These are phyloP conservation scores for Propsilocerus akamusi DNA, from an alignment of 1,140 invertebrate species.

Conservation along the genomic window DNA sequence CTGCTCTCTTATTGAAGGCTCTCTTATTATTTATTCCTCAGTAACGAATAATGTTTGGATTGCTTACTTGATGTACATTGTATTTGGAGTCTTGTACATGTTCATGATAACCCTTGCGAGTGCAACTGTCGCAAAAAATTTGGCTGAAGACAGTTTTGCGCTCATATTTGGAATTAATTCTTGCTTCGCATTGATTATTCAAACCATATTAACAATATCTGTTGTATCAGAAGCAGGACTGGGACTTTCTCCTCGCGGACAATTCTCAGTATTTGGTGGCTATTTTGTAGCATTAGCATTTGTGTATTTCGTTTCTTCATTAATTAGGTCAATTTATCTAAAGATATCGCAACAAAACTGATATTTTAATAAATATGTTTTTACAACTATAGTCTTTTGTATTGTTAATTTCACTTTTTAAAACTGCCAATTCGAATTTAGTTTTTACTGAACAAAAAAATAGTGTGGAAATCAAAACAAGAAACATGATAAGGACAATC, in stretches of 20 bases:
- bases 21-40: too few relatives aligned
- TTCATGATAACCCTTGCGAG: constrained; percentile 72
- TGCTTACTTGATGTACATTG: constrained; percentile 53
- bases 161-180: constrained; percentile 83
- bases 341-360: too few relatives aligned
- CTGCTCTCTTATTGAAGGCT: too few relatives aligned
- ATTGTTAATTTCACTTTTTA: too few relatives aligned
- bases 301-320: constrained; percentile 8
- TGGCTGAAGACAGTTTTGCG: constrained; percentile 69
- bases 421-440: too few relatives aligned
- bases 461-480: too few relatives aligned
- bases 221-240: constrained; percentile 32
- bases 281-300: constrained; percentile 16
- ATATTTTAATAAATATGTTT: too few relatives aligned
- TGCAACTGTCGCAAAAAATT: constrained; percentile 62
- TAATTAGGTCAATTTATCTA: too few relatives aligned
- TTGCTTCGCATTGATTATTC: constrained; percentile 53
- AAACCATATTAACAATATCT: constrained; percentile 55
- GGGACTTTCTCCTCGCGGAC: constrained; percentile 21
- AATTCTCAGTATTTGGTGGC: constrained; percentile 26
- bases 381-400: too few relatives aligned
- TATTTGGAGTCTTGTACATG: constrained; percentile 62
- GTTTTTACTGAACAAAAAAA: too few relatives aligned
- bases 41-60: constrained; percentile 41
- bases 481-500: too few relatives aligned